phyloP scores from a whole-genome alignment of 2,113 vertebrate species.

The Hiodon tergisus region DNA sequence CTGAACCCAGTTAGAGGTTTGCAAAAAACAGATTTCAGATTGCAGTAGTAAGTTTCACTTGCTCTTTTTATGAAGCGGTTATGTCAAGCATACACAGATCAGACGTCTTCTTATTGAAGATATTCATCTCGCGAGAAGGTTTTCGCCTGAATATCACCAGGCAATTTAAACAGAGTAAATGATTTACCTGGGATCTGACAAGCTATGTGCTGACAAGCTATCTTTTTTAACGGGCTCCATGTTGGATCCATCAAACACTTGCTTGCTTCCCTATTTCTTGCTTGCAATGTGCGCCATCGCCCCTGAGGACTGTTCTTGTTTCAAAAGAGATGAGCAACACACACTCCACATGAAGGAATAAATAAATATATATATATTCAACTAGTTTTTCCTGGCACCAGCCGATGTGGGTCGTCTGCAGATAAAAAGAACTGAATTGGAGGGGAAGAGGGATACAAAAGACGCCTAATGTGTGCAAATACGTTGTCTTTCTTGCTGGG shows the following conservation, averaged over 20 bases:
- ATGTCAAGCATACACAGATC: neutral
- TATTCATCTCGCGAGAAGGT: neutral
- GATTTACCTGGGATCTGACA: slow-evolving; percentile 28
- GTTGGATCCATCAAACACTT: slow-evolving; percentile 30
- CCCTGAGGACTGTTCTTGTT: slow-evolving; percentile 29
- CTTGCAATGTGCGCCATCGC: slow-evolving; percentile 22
- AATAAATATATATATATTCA: slow-evolving; percentile 9
- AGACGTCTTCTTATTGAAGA: neutral
- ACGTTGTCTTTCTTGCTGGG: slow-evolving; percentile 26
- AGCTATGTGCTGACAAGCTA: slow-evolving; percentile 25
- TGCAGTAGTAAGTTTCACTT: neutral
- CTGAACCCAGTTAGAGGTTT: neutral
- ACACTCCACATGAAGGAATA: neutral
- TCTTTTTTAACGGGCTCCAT: slow-evolving; percentile 23
- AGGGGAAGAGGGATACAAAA: slow-evolving; percentile 18
- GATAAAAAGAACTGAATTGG: neutral
- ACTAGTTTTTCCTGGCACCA: slow-evolving; percentile 16
- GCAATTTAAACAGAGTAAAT: slow-evolving; percentile 27
- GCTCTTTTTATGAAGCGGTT: neutral
- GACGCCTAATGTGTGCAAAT: slow-evolving; percentile 35
- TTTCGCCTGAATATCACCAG: slow-evolving; percentile 26
- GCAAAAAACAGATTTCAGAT: neutral
- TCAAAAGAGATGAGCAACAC: neutral
- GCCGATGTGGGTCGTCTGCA: slow-evolving; percentile 20
- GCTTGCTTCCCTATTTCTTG: slow-evolving; percentile 26